phyloP scores from a whole-genome alignment of 2,113 vertebrate genomes.

The Clarias macrocephalus region DNA sequence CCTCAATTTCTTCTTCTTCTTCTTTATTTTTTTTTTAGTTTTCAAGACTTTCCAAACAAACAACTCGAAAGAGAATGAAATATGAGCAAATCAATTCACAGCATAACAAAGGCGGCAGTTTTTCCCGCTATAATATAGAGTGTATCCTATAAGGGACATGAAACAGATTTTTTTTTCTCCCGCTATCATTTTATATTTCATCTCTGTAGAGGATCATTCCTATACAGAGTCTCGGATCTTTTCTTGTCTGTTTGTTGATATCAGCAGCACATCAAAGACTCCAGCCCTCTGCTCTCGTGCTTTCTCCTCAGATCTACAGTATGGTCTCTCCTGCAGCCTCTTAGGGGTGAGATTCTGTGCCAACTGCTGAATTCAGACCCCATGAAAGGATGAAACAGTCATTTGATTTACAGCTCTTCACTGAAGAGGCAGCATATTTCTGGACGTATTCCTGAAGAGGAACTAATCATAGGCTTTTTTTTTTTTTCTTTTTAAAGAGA shows the following conservation, averaged over 20 bases:
- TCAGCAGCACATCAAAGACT: not conserved
- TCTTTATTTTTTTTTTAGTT: too few relatives aligned
- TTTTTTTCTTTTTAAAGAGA: not conserved
- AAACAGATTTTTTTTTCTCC: not conserved
- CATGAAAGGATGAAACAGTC: not conserved
- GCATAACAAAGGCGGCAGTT: not conserved
- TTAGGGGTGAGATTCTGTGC: not conserved
- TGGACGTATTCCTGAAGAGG: not conserved
- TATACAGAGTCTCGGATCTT: not conserved
- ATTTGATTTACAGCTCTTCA: not conserved
- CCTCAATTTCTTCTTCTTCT: not conserved
- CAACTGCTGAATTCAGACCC: not conserved
- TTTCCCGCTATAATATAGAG: not conserved
- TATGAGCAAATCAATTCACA: conserved; percentile 12
- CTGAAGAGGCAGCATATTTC: not conserved
- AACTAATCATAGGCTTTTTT: not conserved
- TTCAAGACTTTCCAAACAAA: not conserved
- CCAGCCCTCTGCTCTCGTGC: not conserved
- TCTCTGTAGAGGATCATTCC: not conserved
- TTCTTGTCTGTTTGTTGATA: not conserved
- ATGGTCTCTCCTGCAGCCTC: not conserved
- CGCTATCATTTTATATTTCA: not conserved
- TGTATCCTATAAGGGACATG: not conserved
- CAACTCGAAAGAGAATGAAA: not conserved
- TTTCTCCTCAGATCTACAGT: conserved; percentile 8